A percentile compares a stretch with the other conserved stretches of the same genome.
Evolutionary conservation across 2,113 vertebrate genomes (phyloP).

Genomic region (Amblyopsis rosae): DNA sequence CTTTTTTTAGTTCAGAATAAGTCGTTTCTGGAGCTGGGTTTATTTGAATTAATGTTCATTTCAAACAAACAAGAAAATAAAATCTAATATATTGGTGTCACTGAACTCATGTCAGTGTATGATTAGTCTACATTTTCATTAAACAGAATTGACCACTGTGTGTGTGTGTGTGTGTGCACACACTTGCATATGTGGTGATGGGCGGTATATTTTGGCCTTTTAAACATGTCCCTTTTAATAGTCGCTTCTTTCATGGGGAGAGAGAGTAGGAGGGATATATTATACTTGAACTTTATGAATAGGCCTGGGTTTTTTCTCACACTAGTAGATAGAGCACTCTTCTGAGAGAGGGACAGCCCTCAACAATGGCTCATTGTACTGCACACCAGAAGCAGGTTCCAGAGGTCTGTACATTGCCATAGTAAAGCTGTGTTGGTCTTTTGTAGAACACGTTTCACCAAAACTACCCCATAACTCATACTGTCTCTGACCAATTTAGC

Average conservation of each 20-base stretch:
- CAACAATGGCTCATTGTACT: constrained; percentile 77
- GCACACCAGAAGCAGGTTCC: constrained; percentile 50
- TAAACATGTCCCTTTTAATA: constrained; percentile 41
- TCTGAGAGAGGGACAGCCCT: constrained; percentile 54
- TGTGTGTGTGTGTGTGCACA: constrained; percentile 3
- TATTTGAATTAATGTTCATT: too few species aligned
- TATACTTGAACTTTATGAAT: constrained; percentile 70
- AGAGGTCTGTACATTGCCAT: constrained; percentile 29
- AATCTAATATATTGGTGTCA: too few species aligned
- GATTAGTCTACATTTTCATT: too few species aligned
- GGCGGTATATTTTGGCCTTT: constrained; percentile 22
- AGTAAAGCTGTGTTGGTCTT: constrained; percentile 37
- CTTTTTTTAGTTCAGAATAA: too few species aligned
- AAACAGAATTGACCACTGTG: background rate
- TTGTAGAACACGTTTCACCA: too few species aligned
- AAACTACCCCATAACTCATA: too few species aligned
- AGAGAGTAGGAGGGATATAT: constrained; percentile 43
- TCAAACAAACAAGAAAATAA: too few species aligned
- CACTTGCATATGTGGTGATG: background rate
- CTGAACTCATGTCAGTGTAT: too few species aligned
- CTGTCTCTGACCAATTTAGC: too few species aligned
- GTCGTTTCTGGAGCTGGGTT: too few species aligned
- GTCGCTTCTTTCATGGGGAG: constrained; percentile 42
- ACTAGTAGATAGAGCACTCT: constrained; percentile 62
- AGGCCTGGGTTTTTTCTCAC: constrained; percentile 67